Conservation (phyloP, 2,888 invertebrate species). For the Oscheius sp. region DNA sequence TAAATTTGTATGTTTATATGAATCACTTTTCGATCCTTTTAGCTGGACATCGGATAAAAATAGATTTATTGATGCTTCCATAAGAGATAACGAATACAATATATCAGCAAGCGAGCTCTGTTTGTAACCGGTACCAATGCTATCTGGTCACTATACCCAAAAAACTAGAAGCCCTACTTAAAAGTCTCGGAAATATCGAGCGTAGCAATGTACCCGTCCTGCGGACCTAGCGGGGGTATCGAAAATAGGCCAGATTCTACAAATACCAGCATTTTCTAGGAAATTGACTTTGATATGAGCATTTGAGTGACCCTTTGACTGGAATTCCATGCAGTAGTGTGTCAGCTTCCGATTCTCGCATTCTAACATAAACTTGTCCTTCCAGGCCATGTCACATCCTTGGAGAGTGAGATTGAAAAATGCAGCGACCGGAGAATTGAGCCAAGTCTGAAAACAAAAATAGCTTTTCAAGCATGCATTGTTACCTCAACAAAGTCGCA, state of each 20-base stretch:
- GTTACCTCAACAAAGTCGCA: constrained; percentile 52
- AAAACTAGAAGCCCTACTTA: constrained; percentile 34
- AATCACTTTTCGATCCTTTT: too few relatives aligned
- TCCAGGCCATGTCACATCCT: constrained; percentile 51
- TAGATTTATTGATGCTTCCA: constrained; percentile 18
- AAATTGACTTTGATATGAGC: constrained; percentile 60
- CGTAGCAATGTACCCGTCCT: constrained; percentile 52
- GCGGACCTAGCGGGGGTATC: constrained; percentile 58
- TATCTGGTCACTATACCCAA: not conserved
- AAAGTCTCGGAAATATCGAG: constrained; percentile 60
- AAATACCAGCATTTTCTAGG: constrained; percentile 48
- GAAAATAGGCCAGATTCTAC: constrained; percentile 55
- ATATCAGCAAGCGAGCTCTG: too few relatives aligned
- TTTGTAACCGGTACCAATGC: not conserved
- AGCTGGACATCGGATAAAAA: too few relatives aligned
- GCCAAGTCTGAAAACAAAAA: constrained; percentile 51
- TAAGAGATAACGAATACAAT: constrained; percentile 9
- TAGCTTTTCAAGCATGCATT: not conserved
- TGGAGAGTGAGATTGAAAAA: constrained; percentile 54
- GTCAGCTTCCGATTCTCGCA: constrained; percentile 45
- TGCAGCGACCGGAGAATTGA: constrained; percentile 43
- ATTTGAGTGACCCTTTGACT: constrained; percentile 48
- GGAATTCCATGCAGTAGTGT: constrained; percentile 57
- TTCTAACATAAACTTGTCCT: constrained; percentile 44
- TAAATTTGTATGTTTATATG: too few relatives aligned